phyloP scores from a whole-genome alignment of 2,113 vertebrate species.

The Caranx ignobilis region DNA sequence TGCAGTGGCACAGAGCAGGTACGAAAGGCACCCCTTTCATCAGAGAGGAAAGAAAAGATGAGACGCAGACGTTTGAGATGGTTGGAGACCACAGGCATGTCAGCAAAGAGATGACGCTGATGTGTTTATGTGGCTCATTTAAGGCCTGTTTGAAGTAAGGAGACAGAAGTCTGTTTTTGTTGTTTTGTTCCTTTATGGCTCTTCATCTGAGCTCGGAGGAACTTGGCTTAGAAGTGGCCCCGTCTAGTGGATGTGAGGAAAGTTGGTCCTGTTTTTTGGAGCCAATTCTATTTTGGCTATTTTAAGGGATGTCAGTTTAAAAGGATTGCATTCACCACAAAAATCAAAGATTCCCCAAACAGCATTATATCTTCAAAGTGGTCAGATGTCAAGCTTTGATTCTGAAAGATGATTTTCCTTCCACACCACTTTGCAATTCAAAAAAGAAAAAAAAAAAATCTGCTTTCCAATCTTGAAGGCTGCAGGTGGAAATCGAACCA shows the following conservation, averaged over 20 bases:
- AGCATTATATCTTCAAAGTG: conserved; percentile 48
- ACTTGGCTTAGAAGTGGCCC: conserved; percentile 52
- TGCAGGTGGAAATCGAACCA: conserved; percentile 56
- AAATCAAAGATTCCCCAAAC: conserved; percentile 59
- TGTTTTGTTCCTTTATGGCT: conserved; percentile 54
- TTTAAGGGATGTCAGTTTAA: conserved; percentile 51
- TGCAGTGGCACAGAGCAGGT: conserved; percentile 26
- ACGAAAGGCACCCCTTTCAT: conserved; percentile 63
- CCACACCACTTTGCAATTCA: conserved; percentile 44
- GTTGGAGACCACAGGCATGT: conserved; percentile 64
- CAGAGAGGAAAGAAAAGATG: conserved; percentile 63
- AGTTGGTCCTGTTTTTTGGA: conserved; percentile 29
- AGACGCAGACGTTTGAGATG: conserved; percentile 52
- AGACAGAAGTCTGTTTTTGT: conserved; percentile 61
- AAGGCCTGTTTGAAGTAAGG: conserved; percentile 66
- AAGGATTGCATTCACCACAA: conserved; percentile 38
- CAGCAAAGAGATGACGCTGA: conserved; percentile 58
- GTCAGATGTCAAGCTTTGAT: conserved; percentile 65
- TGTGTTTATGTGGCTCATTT: conserved; percentile 70
- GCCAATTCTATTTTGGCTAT: conserved; percentile 52
- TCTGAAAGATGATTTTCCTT: conserved; percentile 39
- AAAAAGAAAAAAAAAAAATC: neutral
- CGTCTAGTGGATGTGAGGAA: conserved; percentile 49
- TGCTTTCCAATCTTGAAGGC: conserved; percentile 3
- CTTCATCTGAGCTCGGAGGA: conserved; percentile 50